A percentile compares a stretch with the other conserved stretches of the same genome.
Conservation (phyloP, 2,797 vertebrate species). For the Diceros bicornis region DNA sequence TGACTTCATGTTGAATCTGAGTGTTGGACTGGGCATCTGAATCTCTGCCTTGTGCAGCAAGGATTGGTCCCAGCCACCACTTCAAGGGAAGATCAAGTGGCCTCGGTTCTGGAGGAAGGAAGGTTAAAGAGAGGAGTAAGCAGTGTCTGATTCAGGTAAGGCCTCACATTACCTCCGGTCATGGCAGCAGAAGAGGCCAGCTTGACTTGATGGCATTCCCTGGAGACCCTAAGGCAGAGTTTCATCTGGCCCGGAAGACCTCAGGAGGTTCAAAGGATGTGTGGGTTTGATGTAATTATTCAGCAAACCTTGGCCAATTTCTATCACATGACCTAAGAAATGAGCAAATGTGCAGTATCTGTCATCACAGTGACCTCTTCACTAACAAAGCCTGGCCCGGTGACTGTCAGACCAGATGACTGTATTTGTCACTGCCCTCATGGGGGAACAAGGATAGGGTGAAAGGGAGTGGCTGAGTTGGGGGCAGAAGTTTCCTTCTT, state of each 20-base stretch:
- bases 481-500: neutral
- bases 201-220: neutral
- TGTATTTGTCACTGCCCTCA: too few species aligned
- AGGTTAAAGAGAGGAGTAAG: neutral
- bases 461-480: neutral
- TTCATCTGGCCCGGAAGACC: neutral
- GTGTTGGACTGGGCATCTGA: neutral
- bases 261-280: neutral
- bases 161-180: neutral
- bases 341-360: neutral
- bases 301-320: neutral
- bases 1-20: neutral
- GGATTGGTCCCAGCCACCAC: neutral
- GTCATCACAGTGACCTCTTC: neutral
- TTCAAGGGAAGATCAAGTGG: neutral
- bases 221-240: neutral
- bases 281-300: neutral
- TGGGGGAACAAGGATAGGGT: neutral
- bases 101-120: neutral
- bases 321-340: neutral
- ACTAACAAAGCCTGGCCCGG: neutral
- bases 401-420: neutral
- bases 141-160: neutral
- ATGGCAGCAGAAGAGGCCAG: neutral
- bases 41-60: neutral